Evolutionary conservation across 2,888 invertebrate genomes (phyloP).

Genomic region (Drosophila fungiperda): DNA sequence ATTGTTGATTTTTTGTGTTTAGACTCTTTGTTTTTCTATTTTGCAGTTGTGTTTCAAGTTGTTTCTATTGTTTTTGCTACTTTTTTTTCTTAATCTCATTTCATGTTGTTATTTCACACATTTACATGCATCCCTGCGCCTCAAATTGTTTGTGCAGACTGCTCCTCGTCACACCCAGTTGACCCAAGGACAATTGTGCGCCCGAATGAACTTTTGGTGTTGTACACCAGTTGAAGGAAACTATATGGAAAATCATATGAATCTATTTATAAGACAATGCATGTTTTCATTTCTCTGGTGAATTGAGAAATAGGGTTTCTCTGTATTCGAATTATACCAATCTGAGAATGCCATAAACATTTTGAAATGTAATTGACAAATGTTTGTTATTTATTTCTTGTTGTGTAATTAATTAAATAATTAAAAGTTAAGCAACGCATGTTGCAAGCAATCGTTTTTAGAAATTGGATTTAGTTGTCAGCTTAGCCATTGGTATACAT

Average conservation of each 20-base stretch:
- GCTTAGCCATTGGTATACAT: constrained; percentile 22
- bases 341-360: neutral
- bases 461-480: neutral
- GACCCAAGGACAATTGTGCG: constrained; percentile 36
- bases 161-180: constrained; percentile 8
- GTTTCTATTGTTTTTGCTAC: neutral
- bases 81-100: neutral
- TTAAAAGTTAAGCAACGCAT: neutral
- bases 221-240: constrained; percentile 31
- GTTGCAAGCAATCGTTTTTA: neutral
- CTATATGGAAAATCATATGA: constrained; percentile 32
- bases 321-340: neutral
- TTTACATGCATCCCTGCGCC: constrained; percentile 48
- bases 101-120: constrained; percentile 49
- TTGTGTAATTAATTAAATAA: neutral
- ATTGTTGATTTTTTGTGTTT: neutral
- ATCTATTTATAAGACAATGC: constrained; percentile 41
- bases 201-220: constrained; percentile 34
- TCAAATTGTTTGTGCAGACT: constrained; percentile 53
- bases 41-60: neutral
- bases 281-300: neutral
- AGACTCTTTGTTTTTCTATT: constrained; percentile 26
- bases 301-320: neutral
- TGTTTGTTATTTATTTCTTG: neutral
- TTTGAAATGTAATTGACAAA: neutral